Conservation (phyloP, 2,113 vertebrate genomes). For the Addax nasomaculatus region DNA sequence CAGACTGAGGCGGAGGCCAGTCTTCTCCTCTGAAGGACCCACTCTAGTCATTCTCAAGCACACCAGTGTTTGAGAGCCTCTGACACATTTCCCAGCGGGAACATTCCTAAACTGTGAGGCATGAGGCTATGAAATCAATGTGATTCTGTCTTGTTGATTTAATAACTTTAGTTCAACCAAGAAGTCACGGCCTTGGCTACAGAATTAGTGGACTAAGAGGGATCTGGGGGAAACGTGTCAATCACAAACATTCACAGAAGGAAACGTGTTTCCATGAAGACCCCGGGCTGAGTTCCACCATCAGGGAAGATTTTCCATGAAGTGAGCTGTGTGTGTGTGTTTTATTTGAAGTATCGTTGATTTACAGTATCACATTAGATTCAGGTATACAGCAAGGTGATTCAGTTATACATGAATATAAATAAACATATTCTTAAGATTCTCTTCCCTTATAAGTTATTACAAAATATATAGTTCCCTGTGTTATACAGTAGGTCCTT, state of each 20-base stretch:
- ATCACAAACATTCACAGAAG: background rate
- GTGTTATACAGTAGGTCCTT: background rate
- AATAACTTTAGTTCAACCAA: background rate
- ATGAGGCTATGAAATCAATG: background rate
- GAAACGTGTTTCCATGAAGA: background rate
- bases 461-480: background rate
- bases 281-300: background rate
- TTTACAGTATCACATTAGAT: background rate
- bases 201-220: background rate
- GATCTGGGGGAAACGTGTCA: background rate
- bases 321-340: background rate
- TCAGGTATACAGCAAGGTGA: background rate
- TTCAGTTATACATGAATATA: background rate
- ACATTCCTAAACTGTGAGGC: background rate
- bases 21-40: background rate
- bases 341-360: background rate
- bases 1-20: background rate
- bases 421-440: background rate
- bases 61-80: background rate
- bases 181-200: background rate
- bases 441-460: background rate
- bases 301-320: background rate
- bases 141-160: background rate
- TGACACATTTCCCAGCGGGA: background rate
- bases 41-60: background rate